Base-by-base conservation (phyloP, 2,888 invertebrate species). In the Mechanitis messenoides region DNA sequence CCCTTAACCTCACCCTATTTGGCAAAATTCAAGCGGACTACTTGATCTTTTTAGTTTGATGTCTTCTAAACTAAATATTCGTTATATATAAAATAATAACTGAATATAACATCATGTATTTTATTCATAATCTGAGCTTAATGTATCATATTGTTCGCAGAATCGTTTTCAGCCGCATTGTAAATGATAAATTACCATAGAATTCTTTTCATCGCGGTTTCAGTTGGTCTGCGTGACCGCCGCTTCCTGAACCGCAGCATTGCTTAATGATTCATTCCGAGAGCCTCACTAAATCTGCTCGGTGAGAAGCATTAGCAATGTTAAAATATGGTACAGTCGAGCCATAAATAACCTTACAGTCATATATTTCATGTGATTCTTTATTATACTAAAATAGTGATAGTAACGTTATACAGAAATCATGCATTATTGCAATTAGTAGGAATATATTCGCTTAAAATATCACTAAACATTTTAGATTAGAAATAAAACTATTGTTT, bases 221-320 rank as follows among this genome's bases (percentile, higher is more conserved):
- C 33, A 54, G 45, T 55, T 64, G 59, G 45, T 66, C 66, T 66
- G 55, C 65, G 68, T 63, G 64, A 64, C 62, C 45, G 46, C 61
- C 60, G 65, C 53, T 67, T 68, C 68, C 65, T 62, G 63, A 55
- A 62, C 59, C 59, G 63, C 68, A 67, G 69, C 69, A 69, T 69
- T 70, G 71, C 68, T 74, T 74, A 76, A 78, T 79, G 80, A 78
- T 81, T 81, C 72, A 81, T 80, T 76, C 74, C 67, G 68, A 62
- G 68, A 71, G 71, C 74, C 73, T 67, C 69, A 74, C 74, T 78
- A 69, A 71, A 76, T 77, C 74, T 75, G 72, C 73, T 71, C 72
- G 66, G 71, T 69, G 67, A 70, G 66, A 58, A 76, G 74, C 74
- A 75, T 79, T 75, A 71, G 71, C 69, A 64, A 69, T 66, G 70